Percentiles rank a stretch among this genome's conserved stretches.
Conservation (phyloP, 2,888 invertebrate species). For the Acrobasis suavella region DNA sequence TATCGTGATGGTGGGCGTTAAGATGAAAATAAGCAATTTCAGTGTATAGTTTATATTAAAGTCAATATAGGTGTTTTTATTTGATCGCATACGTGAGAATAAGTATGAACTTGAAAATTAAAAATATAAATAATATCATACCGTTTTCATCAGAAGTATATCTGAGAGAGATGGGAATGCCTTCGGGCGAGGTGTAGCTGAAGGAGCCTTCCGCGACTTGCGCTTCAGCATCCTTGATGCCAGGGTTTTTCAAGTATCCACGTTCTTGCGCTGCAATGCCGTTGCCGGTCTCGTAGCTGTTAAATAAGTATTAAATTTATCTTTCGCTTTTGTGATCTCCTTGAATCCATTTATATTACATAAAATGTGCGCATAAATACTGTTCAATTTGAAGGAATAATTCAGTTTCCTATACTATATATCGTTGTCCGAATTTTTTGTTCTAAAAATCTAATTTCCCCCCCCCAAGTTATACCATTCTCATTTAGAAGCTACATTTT, state of each 20-base stretch:
- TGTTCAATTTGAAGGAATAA: not conserved
- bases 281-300: constrained; percentile 88
- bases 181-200: constrained; percentile 89
- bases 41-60: too few species aligned
- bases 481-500: too few species aligned
- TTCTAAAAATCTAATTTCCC: too few species aligned
- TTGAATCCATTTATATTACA: too few species aligned
- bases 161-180: constrained; percentile 83
- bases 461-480: too few species aligned
- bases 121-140: constrained; percentile 31
- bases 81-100: too few species aligned
- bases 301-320: constrained; percentile 32
- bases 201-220: constrained; percentile 87
- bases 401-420: not conserved
- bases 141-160: constrained; percentile 90
- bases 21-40: too few species aligned
- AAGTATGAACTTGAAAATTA: too few species aligned
- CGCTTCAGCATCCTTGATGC: constrained; percentile 84
- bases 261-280: constrained; percentile 87
- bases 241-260: constrained; percentile 87
- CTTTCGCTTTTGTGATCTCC: too few species aligned
- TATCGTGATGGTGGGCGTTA: too few species aligned
- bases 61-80: too few species aligned
- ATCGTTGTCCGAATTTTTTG: too few species aligned
- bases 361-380: not conserved